These are phyloP conservation scores for Leucophora obtusa DNA, from an alignment of 2,888 invertebrate species.

Conservation along the genomic window DNA sequence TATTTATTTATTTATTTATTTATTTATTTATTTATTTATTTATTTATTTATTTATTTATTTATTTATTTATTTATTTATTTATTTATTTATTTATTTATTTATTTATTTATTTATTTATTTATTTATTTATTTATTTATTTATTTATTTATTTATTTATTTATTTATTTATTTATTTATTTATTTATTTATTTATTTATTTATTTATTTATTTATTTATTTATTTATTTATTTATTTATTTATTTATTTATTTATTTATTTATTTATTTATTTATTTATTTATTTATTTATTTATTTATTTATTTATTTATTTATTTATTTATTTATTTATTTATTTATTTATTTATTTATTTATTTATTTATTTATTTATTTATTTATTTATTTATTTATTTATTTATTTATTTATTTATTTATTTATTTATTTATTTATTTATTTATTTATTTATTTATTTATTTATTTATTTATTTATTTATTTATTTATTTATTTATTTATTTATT, in stretches of 20 bases:
- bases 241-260: background rate
- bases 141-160: background rate
- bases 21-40: background rate
- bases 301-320: background rate
- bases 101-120: background rate
- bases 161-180: background rate
- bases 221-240: background rate
- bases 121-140: background rate
- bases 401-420: background rate
- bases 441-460: background rate
- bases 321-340: background rate
- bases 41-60: background rate
- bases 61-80: background rate
- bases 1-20: background rate
- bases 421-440: background rate
- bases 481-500: background rate
- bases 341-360: background rate
- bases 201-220: background rate
- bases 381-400: background rate
- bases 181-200: background rate
- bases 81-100: background rate
- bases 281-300: background rate
- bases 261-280: background rate
- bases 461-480: background rate
- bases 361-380: background rate